Percentiles rank a stretch among this genome's conserved stretches.
Evolutionary conservation across 2,113 vertebrate species (phyloP).

Genomic region (Atrichornis clamosus): DNA sequence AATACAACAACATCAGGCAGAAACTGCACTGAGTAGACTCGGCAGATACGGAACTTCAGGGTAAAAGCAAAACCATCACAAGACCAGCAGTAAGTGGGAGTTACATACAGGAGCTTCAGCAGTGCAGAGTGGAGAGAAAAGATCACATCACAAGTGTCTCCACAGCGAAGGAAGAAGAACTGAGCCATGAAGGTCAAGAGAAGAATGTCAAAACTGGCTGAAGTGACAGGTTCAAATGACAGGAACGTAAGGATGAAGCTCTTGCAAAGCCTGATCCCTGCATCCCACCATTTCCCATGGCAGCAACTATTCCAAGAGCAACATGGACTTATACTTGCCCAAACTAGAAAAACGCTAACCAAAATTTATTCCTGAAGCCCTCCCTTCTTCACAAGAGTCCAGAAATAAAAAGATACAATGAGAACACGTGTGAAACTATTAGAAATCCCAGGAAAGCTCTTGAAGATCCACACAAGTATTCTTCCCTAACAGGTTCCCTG

Average conservation of each 20-base stretch:
- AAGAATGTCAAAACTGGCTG: background rate
- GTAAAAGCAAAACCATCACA: background rate
- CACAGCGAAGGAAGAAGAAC: background rate
- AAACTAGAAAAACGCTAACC: background rate
- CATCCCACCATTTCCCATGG: accelerated
- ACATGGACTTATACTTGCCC: background rate
- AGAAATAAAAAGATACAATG: background rate
- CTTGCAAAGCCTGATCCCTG: background rate
- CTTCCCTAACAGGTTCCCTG: background rate
- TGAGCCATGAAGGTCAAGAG: background rate
- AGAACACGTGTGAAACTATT: background rate
- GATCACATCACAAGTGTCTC: background rate
- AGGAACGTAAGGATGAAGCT: background rate
- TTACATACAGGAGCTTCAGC: background rate
- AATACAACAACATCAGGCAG: background rate
- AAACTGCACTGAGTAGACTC: background rate
- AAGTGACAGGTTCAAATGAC: background rate
- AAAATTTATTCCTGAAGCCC: background rate
- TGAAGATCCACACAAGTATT: background rate
- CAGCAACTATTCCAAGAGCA: background rate
- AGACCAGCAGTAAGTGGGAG: background rate
- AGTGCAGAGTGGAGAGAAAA: background rate
- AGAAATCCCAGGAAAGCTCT: background rate
- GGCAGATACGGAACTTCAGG: background rate
- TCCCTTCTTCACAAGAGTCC: background rate